Evolutionary conservation across 1,140 invertebrate species (phyloP), one percentile per base, ranked within the genome.

Genomic region (Camponotus vicinus): DNA sequence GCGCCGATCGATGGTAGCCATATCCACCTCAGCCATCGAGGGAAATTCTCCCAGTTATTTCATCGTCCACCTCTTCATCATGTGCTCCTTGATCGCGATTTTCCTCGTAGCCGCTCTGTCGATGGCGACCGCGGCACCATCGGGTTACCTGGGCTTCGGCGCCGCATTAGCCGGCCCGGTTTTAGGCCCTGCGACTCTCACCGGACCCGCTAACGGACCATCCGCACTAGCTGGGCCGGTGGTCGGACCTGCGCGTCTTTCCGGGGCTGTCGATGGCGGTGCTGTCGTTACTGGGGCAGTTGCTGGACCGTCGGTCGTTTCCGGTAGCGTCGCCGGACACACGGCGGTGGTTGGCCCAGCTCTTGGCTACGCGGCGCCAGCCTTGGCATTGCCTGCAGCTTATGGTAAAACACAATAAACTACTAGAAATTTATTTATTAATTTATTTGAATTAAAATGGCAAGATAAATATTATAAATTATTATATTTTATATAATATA

Each of bases 221-320:
- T 73, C 92, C 0, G 89, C 92, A 0, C 91, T 94, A 0, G 92
- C 93, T 8, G 94, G 94, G 78, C 94, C 94, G 0, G 91, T 88
- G 0, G 92, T 91, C 6, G 94, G 94, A 86, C 95, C 94, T 3
- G 92, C 93, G 11, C 92, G 92, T 21, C 85, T 95, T 42, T 95
- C 94, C 34, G 94, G 95, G 13, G 94, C 95, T 2, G 95, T 95
- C 27, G 95, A 95, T 32, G 92, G 92, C 11, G 95, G 95, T 1
- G 94, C 95, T 6, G 83, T 93, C 7, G 95, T 95, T 3, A 95
- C 94, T 49, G 95, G 95, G 67, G 90, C 94, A 15, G 93, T 95
- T 2, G 93, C 94, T 59, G 95, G 92, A 71, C 95, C 94, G 13
- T 94, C 95, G 0, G 32, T 94, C 3, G 93, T 95, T 69, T 92